Percentiles rank a stretch among this genome's conserved stretches.
Evolutionary conservation across 2,888 invertebrate genomes (phyloP).

Genomic region (Hydrotaea cyrtoneurina): DNA sequence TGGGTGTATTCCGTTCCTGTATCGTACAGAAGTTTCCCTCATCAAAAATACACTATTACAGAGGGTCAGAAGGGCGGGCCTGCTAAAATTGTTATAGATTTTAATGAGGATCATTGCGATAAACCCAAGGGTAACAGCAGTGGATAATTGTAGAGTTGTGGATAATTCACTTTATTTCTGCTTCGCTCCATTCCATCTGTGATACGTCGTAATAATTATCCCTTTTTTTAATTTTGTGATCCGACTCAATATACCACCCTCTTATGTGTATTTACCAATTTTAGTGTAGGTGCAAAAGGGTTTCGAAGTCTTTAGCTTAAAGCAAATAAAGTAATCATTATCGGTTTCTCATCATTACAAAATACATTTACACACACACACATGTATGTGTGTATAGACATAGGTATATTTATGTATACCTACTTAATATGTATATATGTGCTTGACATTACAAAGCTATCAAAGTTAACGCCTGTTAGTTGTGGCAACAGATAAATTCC

Average conservation of each 20-base stretch:
- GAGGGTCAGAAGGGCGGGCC: too few species aligned
- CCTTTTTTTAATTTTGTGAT: neutral
- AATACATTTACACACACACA: neutral
- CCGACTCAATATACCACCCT: neutral
- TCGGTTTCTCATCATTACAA: conserved; percentile 18
- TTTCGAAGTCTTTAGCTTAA: conserved; percentile 14
- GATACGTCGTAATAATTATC: neutral
- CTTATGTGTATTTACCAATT: neutral
- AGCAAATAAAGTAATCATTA: conserved; percentile 24
- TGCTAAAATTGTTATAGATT: too few species aligned
- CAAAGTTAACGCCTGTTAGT: neutral
- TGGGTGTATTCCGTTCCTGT: too few species aligned
- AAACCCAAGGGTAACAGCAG: too few species aligned
- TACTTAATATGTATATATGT: neutral
- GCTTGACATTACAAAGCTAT: neutral
- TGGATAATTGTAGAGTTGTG: too few species aligned
- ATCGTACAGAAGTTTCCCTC: too few species aligned
- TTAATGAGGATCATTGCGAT: too few species aligned
- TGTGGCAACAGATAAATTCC: neutral
- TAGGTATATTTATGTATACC: too few species aligned
- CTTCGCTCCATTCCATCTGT: too few species aligned
- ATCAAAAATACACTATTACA: too few species aligned
- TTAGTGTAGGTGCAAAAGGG: conserved; percentile 10
- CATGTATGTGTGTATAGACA: neutral
- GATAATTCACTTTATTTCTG: too few species aligned